Evolutionary conservation across 2,797 vertebrate genomes (phyloP).

Genomic region (Sebastes trivittatus): DNA sequence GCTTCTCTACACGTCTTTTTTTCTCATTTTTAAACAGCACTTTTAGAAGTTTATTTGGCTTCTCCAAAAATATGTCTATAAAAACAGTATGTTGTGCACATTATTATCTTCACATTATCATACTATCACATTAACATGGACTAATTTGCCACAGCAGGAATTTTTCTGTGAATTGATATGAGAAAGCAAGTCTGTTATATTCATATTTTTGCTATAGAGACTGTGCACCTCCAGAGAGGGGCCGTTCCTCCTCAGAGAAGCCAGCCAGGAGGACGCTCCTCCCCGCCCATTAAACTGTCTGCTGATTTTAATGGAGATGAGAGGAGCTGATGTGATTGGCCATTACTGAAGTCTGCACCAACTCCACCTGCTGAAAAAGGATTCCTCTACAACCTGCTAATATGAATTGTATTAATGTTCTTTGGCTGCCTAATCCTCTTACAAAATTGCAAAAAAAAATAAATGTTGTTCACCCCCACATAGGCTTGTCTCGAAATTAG

Average conservation of each 20-base stretch:
- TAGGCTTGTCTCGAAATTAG: constrained; percentile 1
- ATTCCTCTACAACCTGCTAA: constrained; percentile 52
- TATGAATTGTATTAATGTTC: constrained; percentile 54
- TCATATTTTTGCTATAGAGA: constrained; percentile 27
- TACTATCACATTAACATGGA: constrained; percentile 4
- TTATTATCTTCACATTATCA: not conserved
- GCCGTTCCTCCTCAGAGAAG: constrained; percentile 35
- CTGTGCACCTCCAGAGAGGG: constrained; percentile 42
- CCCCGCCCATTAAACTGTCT: constrained; percentile 73
- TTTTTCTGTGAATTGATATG: constrained; percentile 1
- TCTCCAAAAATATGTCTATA: not conserved
- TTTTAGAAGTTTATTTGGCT: not conserved
- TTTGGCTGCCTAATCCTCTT: constrained; percentile 41
- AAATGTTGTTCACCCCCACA: not conserved
- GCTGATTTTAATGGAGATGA: constrained; percentile 72
- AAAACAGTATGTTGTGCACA: not conserved
- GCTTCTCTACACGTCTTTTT: not conserved
- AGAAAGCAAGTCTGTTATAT: constrained; percentile 15
- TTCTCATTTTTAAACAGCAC: not conserved
- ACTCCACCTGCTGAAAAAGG: constrained; percentile 62
- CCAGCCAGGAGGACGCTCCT: constrained; percentile 66
- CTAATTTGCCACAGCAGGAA: not conserved
- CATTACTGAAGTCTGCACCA: constrained; percentile 54
- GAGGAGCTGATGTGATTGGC: constrained; percentile 70
- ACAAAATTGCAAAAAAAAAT: constrained; percentile 8